phyloP scores from a whole-genome alignment of 2,797 vertebrate genomes.

The Harpagifer antarcticus region DNA sequence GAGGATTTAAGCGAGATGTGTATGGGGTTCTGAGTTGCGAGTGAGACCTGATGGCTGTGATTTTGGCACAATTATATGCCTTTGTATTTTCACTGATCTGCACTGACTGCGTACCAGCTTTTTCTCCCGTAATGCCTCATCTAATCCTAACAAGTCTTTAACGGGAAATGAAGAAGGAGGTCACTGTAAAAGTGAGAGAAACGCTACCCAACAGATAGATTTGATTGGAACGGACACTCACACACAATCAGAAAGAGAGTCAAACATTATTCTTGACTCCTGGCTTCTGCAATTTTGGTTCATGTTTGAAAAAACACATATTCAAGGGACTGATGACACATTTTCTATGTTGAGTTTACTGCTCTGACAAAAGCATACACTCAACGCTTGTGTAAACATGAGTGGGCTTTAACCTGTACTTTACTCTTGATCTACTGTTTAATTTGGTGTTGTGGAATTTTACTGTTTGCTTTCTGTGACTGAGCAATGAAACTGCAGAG shows the following conservation, averaged over 20 bases:
- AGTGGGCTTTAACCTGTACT: too few species aligned
- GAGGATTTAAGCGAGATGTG: conserved; percentile 71
- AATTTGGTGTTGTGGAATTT: too few species aligned
- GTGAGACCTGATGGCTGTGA: conserved; percentile 74
- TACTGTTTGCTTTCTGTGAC: too few species aligned
- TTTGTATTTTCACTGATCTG: conserved; percentile 65
- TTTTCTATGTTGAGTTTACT: too few species aligned
- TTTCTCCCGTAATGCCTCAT: conserved; percentile 34
- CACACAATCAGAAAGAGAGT: not conserved
- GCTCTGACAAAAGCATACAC: too few species aligned
- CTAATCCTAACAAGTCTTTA: conserved; percentile 31
- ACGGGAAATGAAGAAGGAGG: conserved; percentile 40
- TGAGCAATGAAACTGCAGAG: too few species aligned
- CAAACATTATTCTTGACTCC: not conserved
- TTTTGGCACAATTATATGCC: conserved; percentile 63
- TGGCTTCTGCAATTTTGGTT: too few species aligned
- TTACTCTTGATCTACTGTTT: too few species aligned
- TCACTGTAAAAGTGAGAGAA: not conserved
- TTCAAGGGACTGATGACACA: too few species aligned
- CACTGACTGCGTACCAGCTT: conserved; percentile 42
- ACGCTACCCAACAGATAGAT: not conserved
- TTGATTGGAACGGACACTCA: not conserved
- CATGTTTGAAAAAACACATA: too few species aligned
- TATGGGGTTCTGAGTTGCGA: conserved; percentile 66
- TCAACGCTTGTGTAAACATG: too few species aligned